Base-by-base conservation (phyloP, 2,113 vertebrate species). In the Crotalus helleri region DNA sequence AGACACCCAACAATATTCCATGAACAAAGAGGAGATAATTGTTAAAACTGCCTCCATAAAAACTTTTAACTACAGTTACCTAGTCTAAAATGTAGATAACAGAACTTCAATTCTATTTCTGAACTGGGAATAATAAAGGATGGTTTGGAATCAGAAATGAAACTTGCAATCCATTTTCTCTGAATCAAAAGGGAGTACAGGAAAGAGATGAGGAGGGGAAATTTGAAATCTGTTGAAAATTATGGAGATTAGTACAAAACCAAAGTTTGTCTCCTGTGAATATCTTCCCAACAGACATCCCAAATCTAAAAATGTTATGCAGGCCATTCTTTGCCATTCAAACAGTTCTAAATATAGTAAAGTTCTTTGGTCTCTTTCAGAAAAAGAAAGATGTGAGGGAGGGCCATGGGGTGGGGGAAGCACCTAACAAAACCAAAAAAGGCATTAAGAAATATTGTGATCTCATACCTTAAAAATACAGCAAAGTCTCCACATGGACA, bases 361-460 rank as follows among this genome's bases (percentile, higher is more conserved):
- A 87, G 57, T 81, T 93, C 46, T 87, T 89, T 93, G 74, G 57
- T 90, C 57, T 58, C 57, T 93, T 93, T 90, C 89, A 90, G 88
- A 85, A 90, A 87, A 93, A 93, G 92, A 64, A 85, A 93, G 90
- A 90, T 64, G 57, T 86, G 89, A 89, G 92, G 90, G 89, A 87
- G 74, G 49, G 57, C 17, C 46, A 87, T 19, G 2, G 92, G 53
- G 24, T 0, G 10, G 61, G 64, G 89, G 54, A 46, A 87, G 39
- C 46, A 90, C 57, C 57, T 90, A 93, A 90, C 89, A 93, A 90
- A 93, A 89, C 92, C 92, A 93, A 93, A 93, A 93, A 93, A 93
- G 92, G 92, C 81, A 87, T 93, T 90, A 93, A 93, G 92, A 87
- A 93, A 86, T 51, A 90, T 29, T 57, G 49, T 93, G 92, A 93